These are phyloP conservation scores for Elysia crispata DNA, from an alignment of 2,888 invertebrate genomes.

Conservation along the genomic window DNA sequence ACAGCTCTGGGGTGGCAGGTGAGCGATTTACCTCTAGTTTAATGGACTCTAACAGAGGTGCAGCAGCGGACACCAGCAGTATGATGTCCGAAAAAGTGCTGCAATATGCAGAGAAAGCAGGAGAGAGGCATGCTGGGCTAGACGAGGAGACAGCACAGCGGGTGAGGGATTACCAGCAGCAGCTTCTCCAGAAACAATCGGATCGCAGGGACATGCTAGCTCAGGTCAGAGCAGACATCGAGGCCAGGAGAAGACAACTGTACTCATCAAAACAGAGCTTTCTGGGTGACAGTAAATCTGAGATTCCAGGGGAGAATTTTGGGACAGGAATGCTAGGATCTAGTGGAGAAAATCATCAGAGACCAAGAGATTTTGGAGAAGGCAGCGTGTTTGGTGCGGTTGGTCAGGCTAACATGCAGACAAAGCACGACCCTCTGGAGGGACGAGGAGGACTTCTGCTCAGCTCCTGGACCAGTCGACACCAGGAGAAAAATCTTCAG, in stretches of 20 bases:
- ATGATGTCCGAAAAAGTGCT: conserved; percentile 53
- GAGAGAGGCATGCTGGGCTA: conserved; percentile 57
- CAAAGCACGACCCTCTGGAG: neutral
- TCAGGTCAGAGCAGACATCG: conserved; percentile 65
- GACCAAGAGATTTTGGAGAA: neutral
- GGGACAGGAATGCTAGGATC: neutral
- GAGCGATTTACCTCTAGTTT: neutral
- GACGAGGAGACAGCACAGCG: conserved; percentile 50
- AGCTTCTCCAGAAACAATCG: conserved; percentile 63
- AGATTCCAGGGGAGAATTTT: no score
- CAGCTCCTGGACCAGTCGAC: no score
- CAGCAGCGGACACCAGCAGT: neutral
- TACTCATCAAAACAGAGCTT: neutral
- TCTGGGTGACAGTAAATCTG: no score
- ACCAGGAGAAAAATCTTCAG: no score
- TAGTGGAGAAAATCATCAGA: neutral
- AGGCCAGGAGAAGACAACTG: conserved; percentile 58
- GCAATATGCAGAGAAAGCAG: conserved; percentile 61
- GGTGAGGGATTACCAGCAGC: conserved; percentile 66
- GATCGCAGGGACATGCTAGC: conserved; percentile 63
- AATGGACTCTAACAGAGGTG: neutral
- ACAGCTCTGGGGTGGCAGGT: neutral
- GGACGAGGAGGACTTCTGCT: conserved; percentile 2
- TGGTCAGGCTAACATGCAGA: neutral
- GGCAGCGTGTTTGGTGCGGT: neutral